Evolutionary conservation across 2,113 vertebrate species (phyloP), one percentile per base, ranked within the genome.

Genomic region (Entomyzon cyanotis): DNA sequence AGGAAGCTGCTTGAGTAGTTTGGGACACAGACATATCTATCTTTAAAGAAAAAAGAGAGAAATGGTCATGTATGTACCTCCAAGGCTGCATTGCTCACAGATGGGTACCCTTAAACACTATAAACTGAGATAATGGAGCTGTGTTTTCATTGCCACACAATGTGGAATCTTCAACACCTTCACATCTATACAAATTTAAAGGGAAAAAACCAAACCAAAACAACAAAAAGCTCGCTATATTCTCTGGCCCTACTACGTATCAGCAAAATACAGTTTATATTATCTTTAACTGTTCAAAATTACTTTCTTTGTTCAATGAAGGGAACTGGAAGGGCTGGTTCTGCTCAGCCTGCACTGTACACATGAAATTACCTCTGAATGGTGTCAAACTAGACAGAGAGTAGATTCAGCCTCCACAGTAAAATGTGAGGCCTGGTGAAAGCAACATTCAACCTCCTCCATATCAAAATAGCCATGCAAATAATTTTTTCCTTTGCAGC

Each of bases 231-330:
- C 4, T n/a, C 4, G 1, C 23, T 41, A 12, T 21, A 39, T 30
- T 75, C 7, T 1, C n/a, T 27, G 11, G 7, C 62, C 50, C 33
- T n/a, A 14, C 42, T 15, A 63, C 1, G 0, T 11, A 47, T 35
- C 31, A 69, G 49, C 41, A 74, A 65, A 65, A 73, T 30, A 25
- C 8, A 46, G 27, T 12, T 84, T 44, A 13, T 87, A 73, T 78
- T 52, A 44, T 42, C 31, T 78, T 50, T 23, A 70, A 69, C 25
- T 84, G 47, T n/a, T 73, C 8, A 47, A 73, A 88, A 46, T 24
- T 46, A n/a, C n/a, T 56, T 52, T 24, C 4, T 83, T 62, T 50
- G 31, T 50, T 74, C 39, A 73, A 2, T 4, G 13, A 92, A 83
- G 18, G 53, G n/a, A 73, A 23, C 24, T 65, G 41, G 31, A 62